Conservation (phyloP, 64 coral and sea anemone species). For the Actinia equina region DNA sequence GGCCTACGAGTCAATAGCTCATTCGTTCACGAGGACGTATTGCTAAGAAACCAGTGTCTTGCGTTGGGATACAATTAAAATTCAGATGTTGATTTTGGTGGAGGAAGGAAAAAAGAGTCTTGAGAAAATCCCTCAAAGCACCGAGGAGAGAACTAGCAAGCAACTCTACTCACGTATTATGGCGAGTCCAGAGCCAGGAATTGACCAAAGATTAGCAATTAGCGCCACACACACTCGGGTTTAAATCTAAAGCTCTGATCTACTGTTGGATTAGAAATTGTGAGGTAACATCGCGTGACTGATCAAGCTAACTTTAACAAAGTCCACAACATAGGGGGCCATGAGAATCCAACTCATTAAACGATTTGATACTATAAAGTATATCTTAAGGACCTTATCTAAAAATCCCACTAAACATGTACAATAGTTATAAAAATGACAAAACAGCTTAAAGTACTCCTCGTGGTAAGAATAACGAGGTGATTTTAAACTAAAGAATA, state of each 20-base stretch:
- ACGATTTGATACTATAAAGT: neutral
- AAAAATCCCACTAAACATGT: neutral
- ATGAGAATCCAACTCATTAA: neutral
- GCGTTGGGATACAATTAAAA: too few species aligned
- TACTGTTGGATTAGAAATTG: neutral
- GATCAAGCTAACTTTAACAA: neutral
- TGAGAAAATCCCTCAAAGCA: too few species aligned
- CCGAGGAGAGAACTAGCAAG: too few species aligned
- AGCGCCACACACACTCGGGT: neutral
- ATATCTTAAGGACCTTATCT: neutral
- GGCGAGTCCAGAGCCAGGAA: too few species aligned
- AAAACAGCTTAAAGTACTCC: neutral
- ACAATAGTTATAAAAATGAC: neutral
- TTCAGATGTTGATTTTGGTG: too few species aligned
- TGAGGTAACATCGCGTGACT: neutral
- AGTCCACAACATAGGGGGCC: neutral
- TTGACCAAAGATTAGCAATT: neutral
- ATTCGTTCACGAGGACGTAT: too few species aligned
- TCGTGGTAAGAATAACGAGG: neutral
- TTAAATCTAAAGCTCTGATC: neutral
- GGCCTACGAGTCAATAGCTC: too few species aligned
- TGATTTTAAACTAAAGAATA: neutral
- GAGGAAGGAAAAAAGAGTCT: too few species aligned
- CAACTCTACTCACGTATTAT: too few species aligned
- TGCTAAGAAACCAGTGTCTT: too few species aligned